Conservation (phyloP, 2,888 invertebrate species). For the Periphyllus acericola region DNA sequence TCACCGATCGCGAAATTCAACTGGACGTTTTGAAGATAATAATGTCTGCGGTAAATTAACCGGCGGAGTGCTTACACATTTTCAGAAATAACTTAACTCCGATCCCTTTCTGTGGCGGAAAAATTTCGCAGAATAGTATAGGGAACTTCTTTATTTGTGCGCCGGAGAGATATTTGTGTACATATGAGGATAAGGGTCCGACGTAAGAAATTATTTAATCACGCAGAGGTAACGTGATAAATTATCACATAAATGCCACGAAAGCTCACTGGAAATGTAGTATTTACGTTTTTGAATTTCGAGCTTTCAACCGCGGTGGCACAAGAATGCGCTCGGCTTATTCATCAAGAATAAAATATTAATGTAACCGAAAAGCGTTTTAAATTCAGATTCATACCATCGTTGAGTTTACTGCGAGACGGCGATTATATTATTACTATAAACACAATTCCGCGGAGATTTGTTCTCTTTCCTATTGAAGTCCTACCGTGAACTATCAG, state of each 20-base stretch:
- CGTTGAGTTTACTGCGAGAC: no score
- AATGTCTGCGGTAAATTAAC: not conserved
- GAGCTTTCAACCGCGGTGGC: not conserved
- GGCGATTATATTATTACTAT: no score
- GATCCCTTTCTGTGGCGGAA: not conserved
- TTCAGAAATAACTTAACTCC: not conserved
- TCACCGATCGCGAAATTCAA: not conserved
- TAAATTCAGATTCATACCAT: no score
- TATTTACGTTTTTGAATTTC: not conserved
- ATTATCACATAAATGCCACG: not conserved
- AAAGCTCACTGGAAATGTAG: not conserved
- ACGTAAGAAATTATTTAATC: not conserved
- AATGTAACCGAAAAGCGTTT: no score
- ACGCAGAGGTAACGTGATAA: not conserved
- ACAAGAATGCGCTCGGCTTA: no score
- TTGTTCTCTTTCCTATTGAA: no score
- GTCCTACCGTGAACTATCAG: no score
- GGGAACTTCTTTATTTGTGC: not conserved
- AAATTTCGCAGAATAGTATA: not conserved
- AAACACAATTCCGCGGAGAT: no score
- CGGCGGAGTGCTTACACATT: not conserved
- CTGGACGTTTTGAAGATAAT: not conserved
- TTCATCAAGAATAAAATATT: no score
- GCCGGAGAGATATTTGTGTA: not conserved
- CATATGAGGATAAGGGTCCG: not conserved